Evolutionary conservation across 1,140 invertebrate genomes (phyloP), one percentile per base, ranked within the genome.

Genomic region (Cataglyphis hispanica): DNA sequence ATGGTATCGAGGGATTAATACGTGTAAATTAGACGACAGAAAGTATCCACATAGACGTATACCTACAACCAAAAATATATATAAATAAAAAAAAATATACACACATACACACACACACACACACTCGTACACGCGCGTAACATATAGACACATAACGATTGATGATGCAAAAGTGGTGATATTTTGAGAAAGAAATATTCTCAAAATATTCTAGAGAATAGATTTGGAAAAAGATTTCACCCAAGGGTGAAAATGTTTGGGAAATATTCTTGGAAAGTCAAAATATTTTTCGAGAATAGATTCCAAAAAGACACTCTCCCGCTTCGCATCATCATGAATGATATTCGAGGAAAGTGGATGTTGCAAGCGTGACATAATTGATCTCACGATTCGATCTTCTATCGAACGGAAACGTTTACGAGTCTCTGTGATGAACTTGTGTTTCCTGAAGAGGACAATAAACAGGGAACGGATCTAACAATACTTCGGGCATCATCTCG

Each of bases 21-120:
- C 90, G 81, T 94, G 93, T 93, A 93, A 92, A 93, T 94, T 93
- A 94, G 92, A 93, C 88, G 90, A 93, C 92, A 94, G 93, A 94
- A 94, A 94, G 93, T 94, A 93, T 93, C 84, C 88, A 92, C 75
- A 90, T 92, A 91, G 87, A 91, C 66, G 84, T 91, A 89, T 91
- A 91, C 86, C 88, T 92, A 92, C 87, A 89, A 87, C 86, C 86
- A 88, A 88, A 86, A 86, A 75, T 86, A 91, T 80, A 91, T 90
- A 85, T 86, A 89, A 77, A 90, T 84, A 87, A 87, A 87, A 85
- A 88, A 66, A 74, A 64, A 87, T 74, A 89, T 80, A 86, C 76
- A 89, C 84, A 87, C 75, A 86, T 77, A 86, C 63, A 87, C 50
- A 86, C 16, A 81, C 75, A 86, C 53, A 53, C 58, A 77, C 25